Percentiles rank a stretch among this genome's conserved stretches.
phyloP scores from a whole-genome alignment of 2,797 vertebrate species.

The Poeciliopsis gracilis region DNA sequence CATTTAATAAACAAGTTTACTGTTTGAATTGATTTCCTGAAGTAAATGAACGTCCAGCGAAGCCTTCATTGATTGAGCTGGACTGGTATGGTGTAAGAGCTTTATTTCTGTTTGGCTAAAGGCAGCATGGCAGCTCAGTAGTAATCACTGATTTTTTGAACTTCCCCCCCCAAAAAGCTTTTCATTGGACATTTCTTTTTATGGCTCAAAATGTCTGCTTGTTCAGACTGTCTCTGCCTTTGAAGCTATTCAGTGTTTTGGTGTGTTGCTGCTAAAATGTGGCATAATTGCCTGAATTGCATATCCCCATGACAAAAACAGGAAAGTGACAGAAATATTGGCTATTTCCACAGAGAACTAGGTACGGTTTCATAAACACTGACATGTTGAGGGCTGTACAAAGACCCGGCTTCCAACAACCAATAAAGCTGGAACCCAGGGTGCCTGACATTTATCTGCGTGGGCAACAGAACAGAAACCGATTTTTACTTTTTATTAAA shows the following conservation, averaged over 20 bases:
- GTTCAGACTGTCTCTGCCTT: background rate
- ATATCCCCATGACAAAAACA: constrained; percentile 1
- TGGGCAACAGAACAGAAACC: constrained; percentile 11
- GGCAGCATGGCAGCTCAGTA: background rate
- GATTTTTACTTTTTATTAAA: constrained; percentile 6
- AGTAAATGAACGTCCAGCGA: background rate
- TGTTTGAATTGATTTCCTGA: background rate
- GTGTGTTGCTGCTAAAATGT: constrained; percentile 35
- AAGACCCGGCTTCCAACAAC: constrained; percentile 37
- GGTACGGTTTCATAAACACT: constrained; percentile 33
- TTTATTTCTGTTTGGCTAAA: background rate
- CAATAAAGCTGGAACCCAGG: constrained; percentile 34
- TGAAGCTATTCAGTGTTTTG: constrained; percentile 14
- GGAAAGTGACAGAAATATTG: constrained; percentile 32
- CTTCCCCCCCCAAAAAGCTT: constrained; percentile 1
- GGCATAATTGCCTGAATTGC: constrained; percentile 53
- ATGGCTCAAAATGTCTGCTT: constrained; percentile 11
- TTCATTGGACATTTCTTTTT: background rate
- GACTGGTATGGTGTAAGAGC: background rate
- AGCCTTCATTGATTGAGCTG: background rate
- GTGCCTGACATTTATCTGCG: constrained; percentile 50
- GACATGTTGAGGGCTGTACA: constrained; percentile 37
- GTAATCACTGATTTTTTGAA: background rate
- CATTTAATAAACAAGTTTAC: background rate
- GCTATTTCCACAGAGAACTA: constrained; percentile 27